Evolutionary conservation across 1,140 invertebrate species (phyloP).

Genomic region (Tetramorium parvispinum): DNA sequence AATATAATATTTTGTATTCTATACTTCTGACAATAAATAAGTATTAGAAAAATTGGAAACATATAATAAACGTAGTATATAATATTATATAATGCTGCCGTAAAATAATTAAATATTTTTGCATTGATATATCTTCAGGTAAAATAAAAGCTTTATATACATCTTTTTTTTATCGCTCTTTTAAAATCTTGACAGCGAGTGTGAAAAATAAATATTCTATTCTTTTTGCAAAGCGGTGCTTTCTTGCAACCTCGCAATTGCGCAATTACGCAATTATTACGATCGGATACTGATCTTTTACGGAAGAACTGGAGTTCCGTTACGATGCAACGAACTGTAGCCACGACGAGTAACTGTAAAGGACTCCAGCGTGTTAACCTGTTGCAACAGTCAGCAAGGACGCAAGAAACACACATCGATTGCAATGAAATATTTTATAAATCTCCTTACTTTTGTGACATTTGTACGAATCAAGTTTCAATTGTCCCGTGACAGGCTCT

Average conservation of each 20-base stretch:
- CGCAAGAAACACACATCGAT: slow-evolving; percentile 32
- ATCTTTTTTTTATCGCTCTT: slow-evolving; percentile 1
- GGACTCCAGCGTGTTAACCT: slow-evolving; percentile 67
- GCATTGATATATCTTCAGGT: neutral
- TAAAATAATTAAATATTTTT: neutral
- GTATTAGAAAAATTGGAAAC: neutral
- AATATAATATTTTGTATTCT: neutral
- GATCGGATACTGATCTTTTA: slow-evolving; percentile 66
- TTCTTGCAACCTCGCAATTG: slow-evolving; percentile 8
- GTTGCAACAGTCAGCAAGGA: slow-evolving; percentile 52
- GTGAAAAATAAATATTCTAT: slow-evolving; percentile 1
- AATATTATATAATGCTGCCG: neutral
- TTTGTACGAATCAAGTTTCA: neutral
- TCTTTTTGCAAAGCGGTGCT: slow-evolving; percentile 6
- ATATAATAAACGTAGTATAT: neutral
- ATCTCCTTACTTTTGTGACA: neutral
- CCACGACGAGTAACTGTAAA: slow-evolving; percentile 72
- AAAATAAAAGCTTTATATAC: neutral
- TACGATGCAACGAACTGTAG: slow-evolving; percentile 71
- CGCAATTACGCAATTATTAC: slow-evolving; percentile 57
- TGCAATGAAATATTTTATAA: neutral
- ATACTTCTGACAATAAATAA: neutral
- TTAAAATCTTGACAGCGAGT: neutral
- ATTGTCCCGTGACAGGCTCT: neutral
- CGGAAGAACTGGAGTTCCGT: slow-evolving; percentile 70